Evolutionary conservation across 2,888 invertebrate genomes (phyloP).

Genomic region (Heliconius aoede): DNA sequence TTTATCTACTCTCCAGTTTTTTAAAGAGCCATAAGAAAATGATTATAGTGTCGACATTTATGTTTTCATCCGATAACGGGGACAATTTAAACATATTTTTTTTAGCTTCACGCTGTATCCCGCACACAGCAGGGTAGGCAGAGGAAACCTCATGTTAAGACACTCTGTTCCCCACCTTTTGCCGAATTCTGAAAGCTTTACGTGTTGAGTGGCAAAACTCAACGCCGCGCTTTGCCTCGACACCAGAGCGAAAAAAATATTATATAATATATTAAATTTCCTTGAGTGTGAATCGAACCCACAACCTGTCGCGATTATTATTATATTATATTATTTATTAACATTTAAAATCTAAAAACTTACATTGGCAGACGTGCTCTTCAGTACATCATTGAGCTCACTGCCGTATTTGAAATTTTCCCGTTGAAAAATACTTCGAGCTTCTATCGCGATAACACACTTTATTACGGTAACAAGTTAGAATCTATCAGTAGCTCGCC

Average conservation of each 20-base stretch:
- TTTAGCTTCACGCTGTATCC: too few species aligned
- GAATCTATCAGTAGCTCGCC: constrained; percentile 30
- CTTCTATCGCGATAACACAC: constrained; percentile 52
- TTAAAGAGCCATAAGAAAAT: not conserved
- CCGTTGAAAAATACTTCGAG: constrained; percentile 54
- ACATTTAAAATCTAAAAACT: not conserved
- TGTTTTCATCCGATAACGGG: not conserved
- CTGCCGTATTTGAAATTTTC: constrained; percentile 56
- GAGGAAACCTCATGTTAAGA: too few species aligned
- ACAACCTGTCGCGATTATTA: too few species aligned
- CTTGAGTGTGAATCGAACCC: too few species aligned
- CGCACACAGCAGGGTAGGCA: too few species aligned
- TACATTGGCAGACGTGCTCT: constrained; percentile 64
- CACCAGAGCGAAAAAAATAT: too few species aligned
- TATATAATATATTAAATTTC: too few species aligned
- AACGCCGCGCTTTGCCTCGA: too few species aligned
- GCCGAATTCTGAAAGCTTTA: too few species aligned
- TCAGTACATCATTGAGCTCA: constrained; percentile 67
- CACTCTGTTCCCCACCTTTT: too few species aligned
- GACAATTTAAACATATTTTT: not conserved
- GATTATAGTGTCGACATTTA: not conserved
- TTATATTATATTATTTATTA: too few species aligned
- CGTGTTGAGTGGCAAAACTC: too few species aligned
- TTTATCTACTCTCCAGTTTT: not conserved
- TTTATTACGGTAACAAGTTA: constrained; percentile 41